These are phyloP conservation scores for Periophthalmus magnuspinnatus DNA, from an alignment of 2,797 vertebrate genomes.

Conservation along the genomic window DNA sequence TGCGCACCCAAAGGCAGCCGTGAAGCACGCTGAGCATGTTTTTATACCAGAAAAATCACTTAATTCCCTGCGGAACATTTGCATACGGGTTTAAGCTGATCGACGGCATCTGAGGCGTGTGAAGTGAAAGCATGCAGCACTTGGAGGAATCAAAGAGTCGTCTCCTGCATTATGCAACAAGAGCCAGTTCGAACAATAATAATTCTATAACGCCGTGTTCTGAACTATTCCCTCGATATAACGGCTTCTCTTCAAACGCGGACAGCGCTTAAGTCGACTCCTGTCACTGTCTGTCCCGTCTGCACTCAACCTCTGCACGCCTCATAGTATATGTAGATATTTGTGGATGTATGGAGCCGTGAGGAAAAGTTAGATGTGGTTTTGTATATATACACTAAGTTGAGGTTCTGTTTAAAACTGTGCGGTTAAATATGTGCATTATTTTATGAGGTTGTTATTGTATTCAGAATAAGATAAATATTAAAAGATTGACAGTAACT, in stretches of 20 bases:
- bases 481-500: no score
- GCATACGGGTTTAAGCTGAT: conserved; percentile 55
- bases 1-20: conserved; percentile 34
- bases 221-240: conserved; percentile 41
- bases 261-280: conserved; percentile 10
- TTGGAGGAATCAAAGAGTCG: conserved; percentile 53
- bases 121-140: conserved; percentile 48
- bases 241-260: conserved; percentile 28
- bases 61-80: conserved; percentile 59
- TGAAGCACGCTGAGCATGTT: conserved; percentile 47
- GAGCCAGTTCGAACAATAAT: conserved; percentile 52
- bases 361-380: not conserved
- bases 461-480: no score
- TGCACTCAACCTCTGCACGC: conserved; percentile 7
- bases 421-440: no score
- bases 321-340: conserved; percentile 28
- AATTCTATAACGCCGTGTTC: conserved; percentile 53
- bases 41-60: conserved; percentile 46
- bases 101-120: conserved; percentile 40
- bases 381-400: not conserved
- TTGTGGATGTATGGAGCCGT: conserved; percentile 3
- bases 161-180: conserved; percentile 57
- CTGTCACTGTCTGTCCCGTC: conserved; percentile 32
- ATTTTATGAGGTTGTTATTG: no score
- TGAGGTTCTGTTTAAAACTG: not conserved